Conservation (phyloP, 1,140 invertebrate genomes). For the Antheraea mylitta region DNA sequence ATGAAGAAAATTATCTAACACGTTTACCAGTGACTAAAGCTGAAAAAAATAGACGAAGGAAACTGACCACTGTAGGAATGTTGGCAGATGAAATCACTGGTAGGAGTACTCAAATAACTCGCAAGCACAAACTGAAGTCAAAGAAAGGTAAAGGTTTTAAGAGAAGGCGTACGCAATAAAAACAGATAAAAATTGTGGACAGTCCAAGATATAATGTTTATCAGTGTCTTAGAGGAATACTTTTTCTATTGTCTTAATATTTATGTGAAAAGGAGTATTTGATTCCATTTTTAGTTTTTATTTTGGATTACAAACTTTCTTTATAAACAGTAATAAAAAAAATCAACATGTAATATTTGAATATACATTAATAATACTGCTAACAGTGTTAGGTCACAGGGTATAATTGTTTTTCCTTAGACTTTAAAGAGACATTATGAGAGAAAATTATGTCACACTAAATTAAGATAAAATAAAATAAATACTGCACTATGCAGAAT, state of each 20-base stretch:
- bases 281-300: background rate
- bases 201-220: background rate
- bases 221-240: background rate
- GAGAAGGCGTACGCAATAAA: constrained; percentile 70
- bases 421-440: background rate
- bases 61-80: constrained; percentile 86
- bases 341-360: background rate
- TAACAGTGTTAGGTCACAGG: constrained; percentile 1
- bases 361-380: background rate
- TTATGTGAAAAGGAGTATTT: background rate
- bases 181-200: background rate
- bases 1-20: constrained; percentile 96
- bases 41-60: constrained; percentile 89
- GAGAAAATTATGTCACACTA: background rate
- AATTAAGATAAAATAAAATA: background rate
- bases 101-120: constrained; percentile 73
- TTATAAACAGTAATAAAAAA: background rate
- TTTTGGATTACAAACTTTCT: background rate
- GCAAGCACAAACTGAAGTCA: constrained; percentile 80
- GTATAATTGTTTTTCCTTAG: background rate
- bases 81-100: constrained; percentile 90
- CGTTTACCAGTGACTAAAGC: constrained; percentile 92
- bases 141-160: constrained; percentile 76
- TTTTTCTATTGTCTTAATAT: background rate
- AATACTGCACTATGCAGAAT: background rate